Base-by-base conservation (phyloP, 2,888 invertebrate genomes). In the Andrena praecox region DNA sequence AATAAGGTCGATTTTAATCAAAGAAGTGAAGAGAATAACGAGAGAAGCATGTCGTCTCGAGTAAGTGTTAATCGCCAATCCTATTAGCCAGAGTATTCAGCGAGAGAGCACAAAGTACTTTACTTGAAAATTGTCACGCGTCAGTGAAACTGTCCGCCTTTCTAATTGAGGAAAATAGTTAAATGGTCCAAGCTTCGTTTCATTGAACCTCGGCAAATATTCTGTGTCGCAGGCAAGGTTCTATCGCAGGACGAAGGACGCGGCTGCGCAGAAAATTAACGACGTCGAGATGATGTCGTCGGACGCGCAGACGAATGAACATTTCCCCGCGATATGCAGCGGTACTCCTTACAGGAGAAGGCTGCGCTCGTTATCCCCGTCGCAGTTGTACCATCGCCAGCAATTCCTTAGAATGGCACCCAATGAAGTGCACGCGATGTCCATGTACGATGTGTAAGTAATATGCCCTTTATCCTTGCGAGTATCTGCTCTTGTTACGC, bases 391-490 rank as follows among this genome's bases (percentile, higher is more conserved):
- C 24, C 82, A 56, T 16, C 78, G 75, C 6, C 78, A 76, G 20
- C 77, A 84, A 16, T 78, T 81, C 16, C 29, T 66, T 29, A 71
- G 68, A 48, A 27, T 75, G 24, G 63, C 75, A 31, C 68, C 85
- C 42, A 80, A 42, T 3, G 79, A 82, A 62, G 69, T 78, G 29
- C 85, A 85, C 56, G 59, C 85, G 10, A 48, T 70, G 31, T 87
- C 88, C 5, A 85, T 87, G 83, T 87, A 80, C 50, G 84, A 87
- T 50, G 86, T 83, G 88, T 88, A 54, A 88, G 88, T 88, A 69
- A 24, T 20, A 29, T 7, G n/a, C 33, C 10, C 48, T 42, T 20
- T 54, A 10, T 66, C 35, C 27, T 63, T 24, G 31, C n/a, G 10
- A 10, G 10, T 56, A 27, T 1, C n/a, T 68, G n/a, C 0, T 0